Conservation (phyloP, 2,888 invertebrate species). For the Folsomia manolachei region DNA sequence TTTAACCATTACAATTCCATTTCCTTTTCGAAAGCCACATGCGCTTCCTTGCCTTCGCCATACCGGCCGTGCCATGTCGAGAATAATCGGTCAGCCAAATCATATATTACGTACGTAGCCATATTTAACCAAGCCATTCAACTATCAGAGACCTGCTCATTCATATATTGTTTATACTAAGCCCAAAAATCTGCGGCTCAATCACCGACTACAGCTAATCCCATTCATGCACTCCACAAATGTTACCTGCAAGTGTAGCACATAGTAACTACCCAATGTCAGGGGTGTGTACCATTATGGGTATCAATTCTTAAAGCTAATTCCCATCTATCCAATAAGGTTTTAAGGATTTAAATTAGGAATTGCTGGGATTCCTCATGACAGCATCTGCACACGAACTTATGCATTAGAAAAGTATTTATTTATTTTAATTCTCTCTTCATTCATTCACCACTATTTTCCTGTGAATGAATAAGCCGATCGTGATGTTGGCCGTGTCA, state of each 20-base stretch:
- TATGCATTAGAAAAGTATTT: background rate
- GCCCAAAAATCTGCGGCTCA: background rate
- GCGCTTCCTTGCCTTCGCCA: no score
- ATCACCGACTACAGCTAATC: background rate
- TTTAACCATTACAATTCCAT: background rate
- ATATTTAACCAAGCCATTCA: background rate
- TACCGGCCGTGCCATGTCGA: background rate
- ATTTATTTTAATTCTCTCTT: background rate
- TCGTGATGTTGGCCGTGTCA: slow-evolving; percentile 9
- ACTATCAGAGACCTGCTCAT: no score
- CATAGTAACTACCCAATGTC: background rate
- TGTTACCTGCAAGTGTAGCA: background rate
- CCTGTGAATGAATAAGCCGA: background rate
- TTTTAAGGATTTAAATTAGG: background rate
- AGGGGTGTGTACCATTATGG: background rate
- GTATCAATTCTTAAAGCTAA: background rate
- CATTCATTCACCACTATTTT: slow-evolving; percentile 1
- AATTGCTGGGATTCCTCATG: background rate
- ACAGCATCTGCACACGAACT: background rate
- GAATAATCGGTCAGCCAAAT: background rate
- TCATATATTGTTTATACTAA: background rate
- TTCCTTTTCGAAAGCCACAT: background rate
- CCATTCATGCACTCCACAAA: background rate
- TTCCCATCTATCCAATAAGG: background rate
- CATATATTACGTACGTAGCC: background rate